A percentile compares a stretch with the other conserved stretches of the same genome.
Evolutionary conservation across 2,888 invertebrate species (phyloP).

Genomic region (Leucophenga montana): DNA sequence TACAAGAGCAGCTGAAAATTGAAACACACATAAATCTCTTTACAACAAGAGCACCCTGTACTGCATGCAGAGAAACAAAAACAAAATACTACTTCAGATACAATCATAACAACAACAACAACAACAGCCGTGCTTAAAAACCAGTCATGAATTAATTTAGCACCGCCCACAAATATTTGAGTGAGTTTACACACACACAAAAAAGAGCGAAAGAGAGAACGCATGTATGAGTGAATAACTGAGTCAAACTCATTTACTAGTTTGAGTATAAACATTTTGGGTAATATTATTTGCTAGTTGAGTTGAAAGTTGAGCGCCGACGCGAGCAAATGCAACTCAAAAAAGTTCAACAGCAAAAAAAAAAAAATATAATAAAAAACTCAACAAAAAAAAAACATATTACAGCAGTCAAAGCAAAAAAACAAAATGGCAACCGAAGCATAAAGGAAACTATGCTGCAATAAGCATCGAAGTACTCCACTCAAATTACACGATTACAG

Average conservation of each 20-base stretch:
- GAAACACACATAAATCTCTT: not conserved
- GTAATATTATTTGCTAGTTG: conserved; percentile 7
- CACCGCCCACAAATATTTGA: conserved; percentile 19
- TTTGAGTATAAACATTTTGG: too few species aligned
- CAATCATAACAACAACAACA: conserved; percentile 2
- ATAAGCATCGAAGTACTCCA: conserved; percentile 22
- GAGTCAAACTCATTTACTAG: conserved; percentile 35
- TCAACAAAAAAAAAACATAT: conserved; percentile 34
- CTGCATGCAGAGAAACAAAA: not conserved
- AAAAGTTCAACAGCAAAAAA: conserved; percentile 29
- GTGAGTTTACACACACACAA: too few species aligned
- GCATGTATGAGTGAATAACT: not conserved
- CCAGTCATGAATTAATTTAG: not conserved
- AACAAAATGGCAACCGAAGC: conserved; percentile 62
- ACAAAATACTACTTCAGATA: too few species aligned
- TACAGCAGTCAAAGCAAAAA: conserved; percentile 45
- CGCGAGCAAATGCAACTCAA: too few species aligned
- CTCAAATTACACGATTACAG: conserved; percentile 26
- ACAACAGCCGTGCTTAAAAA: not conserved
- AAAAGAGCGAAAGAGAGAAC: conserved; percentile 11
- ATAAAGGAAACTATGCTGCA: conserved; percentile 27
- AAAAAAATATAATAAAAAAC: conserved; percentile 3
- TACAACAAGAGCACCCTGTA: conserved; percentile 17
- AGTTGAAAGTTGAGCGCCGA: conserved; percentile 44
- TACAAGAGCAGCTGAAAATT: conserved; percentile 15